Evolutionary conservation across 2,888 invertebrate species (phyloP), one percentile per base, ranked within the genome.

Genomic region (Ferrisia virgata): DNA sequence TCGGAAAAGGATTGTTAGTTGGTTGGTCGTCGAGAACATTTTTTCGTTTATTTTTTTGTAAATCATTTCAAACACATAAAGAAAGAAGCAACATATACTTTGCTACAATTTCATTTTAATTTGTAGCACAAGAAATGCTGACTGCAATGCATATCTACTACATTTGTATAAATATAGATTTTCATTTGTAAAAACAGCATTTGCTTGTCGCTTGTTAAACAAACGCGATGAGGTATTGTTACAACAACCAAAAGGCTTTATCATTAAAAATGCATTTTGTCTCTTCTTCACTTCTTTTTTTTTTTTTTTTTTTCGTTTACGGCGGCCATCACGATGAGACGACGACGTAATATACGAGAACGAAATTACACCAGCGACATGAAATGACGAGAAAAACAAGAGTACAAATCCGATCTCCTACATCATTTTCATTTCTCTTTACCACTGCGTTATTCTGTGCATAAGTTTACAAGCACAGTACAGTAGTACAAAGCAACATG

Each of bases 181-280:
- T 64, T 64, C 58, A 64, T 64, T 64, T 64, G 58, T 64, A 64
- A 28, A 64, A 64, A n/a, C n/a, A n/a, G n/a, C 58, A 64, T 64
- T 64, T 64, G 58, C n/a, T 64, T 1, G 58, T 25, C 58, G 58
- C 11, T 64, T n/a, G n/a, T n/a, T n/a, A n/a, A n/a, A n/a, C n/a
- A 28, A 64, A 64, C 28, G 28, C 28, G 58, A n/a, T n/a, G n/a
- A 47, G 25, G 58, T 64, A 64, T 64, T 64, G 58, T 64, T 64
- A 25, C 28, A 64, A 22, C 25, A 64, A 22, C 25, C 9, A 64
- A 64, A 64, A 64, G 2, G 58, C 25, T 64, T 22, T 28, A 64
- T 64, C 58, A 64, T 64, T 64, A 64, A 64, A 64, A 64, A 64
- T 64, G 58, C 28, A 64, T 64, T 64, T n/a, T n/a, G n/a, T n/a